Evolutionary conservation across 2,888 invertebrate genomes (phyloP).

Genomic region (Ichneumoninae sp.): DNA sequence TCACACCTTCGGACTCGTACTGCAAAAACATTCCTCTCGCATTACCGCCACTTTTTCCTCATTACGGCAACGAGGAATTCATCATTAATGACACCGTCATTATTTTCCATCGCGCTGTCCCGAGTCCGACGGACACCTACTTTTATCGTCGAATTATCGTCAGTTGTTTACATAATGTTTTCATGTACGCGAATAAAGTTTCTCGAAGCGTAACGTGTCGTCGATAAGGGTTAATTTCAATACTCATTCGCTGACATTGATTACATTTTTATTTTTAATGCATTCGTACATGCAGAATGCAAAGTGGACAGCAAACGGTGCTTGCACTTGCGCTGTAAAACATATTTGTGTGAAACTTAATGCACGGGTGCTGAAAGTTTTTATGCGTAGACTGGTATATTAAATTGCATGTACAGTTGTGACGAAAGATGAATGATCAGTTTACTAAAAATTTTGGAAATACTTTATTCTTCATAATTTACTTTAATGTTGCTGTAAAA

Average conservation of each 20-base stretch:
- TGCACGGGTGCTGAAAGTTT: no score
- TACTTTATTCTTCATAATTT: no score
- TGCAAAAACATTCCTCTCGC: conserved; percentile 1
- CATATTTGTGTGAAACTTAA: no score
- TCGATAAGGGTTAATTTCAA: background rate
- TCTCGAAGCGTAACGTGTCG: background rate
- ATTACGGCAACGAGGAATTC: background rate
- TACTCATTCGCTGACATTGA: background rate
- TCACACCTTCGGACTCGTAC: background rate
- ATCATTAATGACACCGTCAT: background rate
- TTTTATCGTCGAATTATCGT: background rate
- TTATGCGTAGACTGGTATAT: no score
- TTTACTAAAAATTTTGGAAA: no score
- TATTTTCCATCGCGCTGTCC: background rate
- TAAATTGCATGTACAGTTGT: no score
- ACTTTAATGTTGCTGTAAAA: no score
- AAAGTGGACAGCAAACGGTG: background rate
- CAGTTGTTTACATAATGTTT: background rate
- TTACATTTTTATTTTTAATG: no score
- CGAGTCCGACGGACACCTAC: background rate
- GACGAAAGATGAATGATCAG: no score
- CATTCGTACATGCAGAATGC: background rate
- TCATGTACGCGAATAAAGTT: background rate
- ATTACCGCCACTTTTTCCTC: background rate
- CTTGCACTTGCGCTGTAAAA: background rate